Base-by-base conservation (phyloP, 1,140 invertebrate genomes). In the Sycophila sp. region DNA sequence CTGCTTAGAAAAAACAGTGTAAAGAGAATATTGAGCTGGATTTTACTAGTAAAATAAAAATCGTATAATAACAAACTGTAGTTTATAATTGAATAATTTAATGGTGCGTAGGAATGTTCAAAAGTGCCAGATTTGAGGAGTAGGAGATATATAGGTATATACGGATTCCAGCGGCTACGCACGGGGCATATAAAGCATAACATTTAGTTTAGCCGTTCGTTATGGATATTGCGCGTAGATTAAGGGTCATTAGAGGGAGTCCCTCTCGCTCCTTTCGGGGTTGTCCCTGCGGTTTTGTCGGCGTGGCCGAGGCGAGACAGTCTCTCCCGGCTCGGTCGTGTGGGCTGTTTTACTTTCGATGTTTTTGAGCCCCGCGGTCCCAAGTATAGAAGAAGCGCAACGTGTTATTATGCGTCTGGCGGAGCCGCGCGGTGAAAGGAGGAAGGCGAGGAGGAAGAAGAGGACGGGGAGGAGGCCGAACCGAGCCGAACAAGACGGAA, bases 331-430 rank as follows among this genome's bases (percentile, higher is more conserved):
- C 36, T 64, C 55, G 40, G 42, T 68, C 73, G 76, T 75, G 75
- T 76, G 71, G 76, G 71, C 64, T 28, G 42, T 69, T 75, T 73
- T 72, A 38, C 69, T 45, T 71, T 59, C 56, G 42, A 66, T 70
- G 64, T 77, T 76, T 75, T 74, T 64, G 69, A 70, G 71, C 66
- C 73, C 74, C 40, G 66, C 38, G 58, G 68, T 56, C 55, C 42
- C 15, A 10, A 60, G 42, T 49, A 19, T 34, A 63, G 36, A 34
- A 65, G 36, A 66, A 4, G 22, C 59, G 68, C 30, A 76, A 71
- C 75, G 49, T 76, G 60, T 78, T 74, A 78, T 76, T 76, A 76
- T 53, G 66, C 58, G 74, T 78, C 75, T 76, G 75, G 72, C 53
- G 53, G 34, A 47, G 49, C 68, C n/a, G 65, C 26, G n/a, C n/a